phyloP scores from a whole-genome alignment of 2,888 invertebrate species.

The Carcina quercana region DNA sequence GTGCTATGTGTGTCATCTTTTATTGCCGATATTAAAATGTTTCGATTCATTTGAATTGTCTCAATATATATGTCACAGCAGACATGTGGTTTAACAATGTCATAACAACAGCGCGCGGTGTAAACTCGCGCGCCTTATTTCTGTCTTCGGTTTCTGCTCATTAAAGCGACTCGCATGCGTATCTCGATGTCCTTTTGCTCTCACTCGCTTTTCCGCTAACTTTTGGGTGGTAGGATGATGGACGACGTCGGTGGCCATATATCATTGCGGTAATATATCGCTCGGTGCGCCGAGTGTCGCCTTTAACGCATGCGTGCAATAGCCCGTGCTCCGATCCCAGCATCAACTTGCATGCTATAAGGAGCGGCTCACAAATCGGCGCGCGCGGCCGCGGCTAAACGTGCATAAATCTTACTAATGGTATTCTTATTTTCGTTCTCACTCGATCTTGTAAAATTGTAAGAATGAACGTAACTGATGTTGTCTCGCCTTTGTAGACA shows the following conservation, averaged over 20 bases:
- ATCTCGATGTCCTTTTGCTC: conserved; percentile 52
- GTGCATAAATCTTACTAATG: conserved; percentile 69
- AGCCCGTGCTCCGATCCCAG: conserved; percentile 43
- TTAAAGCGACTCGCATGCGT: conserved; percentile 56
- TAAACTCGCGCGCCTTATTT: conserved; percentile 65
- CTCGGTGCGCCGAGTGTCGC: conserved; percentile 68
- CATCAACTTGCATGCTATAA: conserved; percentile 43
- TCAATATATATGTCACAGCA: too few relatives aligned
- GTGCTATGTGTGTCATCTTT: too few relatives aligned
- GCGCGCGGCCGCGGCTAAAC: conserved; percentile 58
- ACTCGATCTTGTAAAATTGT: conserved; percentile 55
- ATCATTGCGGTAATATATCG: conserved; percentile 71
- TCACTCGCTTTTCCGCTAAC: conserved; percentile 61
- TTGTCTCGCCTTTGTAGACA: conserved; percentile 36
- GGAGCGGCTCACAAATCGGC: conserved; percentile 64
- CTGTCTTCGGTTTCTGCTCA: conserved; percentile 70
- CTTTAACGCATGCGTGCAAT: conserved; percentile 70
- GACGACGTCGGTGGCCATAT: conserved; percentile 65
- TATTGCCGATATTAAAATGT: too few relatives aligned
- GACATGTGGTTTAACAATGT: conserved; percentile 60
- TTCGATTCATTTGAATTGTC: too few relatives aligned
- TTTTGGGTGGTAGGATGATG: conserved; percentile 74
- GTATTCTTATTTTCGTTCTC: conserved; percentile 63
- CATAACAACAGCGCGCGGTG: conserved; percentile 62
- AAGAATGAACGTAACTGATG: conserved; percentile 35